Evolutionary conservation across 2,888 invertebrate genomes (phyloP).

Genomic region (Diaphora mendica): DNA sequence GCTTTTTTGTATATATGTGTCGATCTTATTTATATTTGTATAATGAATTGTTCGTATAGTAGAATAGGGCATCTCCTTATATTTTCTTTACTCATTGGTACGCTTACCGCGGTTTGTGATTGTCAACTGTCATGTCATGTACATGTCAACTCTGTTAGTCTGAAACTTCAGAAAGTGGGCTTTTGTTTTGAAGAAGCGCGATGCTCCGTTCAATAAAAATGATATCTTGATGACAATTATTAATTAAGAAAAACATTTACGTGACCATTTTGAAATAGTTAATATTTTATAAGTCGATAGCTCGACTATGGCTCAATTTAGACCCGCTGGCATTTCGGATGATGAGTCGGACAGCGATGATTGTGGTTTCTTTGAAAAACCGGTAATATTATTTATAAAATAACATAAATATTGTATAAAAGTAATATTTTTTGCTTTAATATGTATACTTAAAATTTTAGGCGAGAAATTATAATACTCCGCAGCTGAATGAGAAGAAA

Average conservation of each 20-base stretch:
- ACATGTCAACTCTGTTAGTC: background rate
- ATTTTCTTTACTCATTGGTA: too few species aligned
- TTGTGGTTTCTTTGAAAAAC: conserved; percentile 72
- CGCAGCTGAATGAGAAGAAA: conserved; percentile 62
- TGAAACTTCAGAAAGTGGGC: background rate
- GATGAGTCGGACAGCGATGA: conserved; percentile 78
- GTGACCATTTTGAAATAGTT: background rate
- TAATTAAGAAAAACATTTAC: background rate
- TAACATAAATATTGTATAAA: background rate
- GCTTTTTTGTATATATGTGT: too few species aligned
- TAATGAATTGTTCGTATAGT: too few species aligned
- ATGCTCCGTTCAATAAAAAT: background rate
- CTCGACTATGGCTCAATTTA: conserved; percentile 60
- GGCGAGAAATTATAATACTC: conserved; percentile 55
- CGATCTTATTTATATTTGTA: too few species aligned
- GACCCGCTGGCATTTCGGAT: conserved; percentile 79
- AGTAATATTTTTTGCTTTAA: background rate
- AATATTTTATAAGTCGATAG: conserved; percentile 6
- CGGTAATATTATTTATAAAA: conserved; percentile 56
- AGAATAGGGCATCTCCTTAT: too few species aligned
- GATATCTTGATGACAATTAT: background rate
- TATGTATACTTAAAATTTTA: conserved; percentile 31
- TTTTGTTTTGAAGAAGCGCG: conserved; percentile 6
- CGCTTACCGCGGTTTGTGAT: too few species aligned
- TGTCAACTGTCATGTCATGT: too few species aligned